A percentile compares a stretch with the other conserved stretches of the same genome.
Conservation (phyloP, 2,888 invertebrate genomes). For the Amorpha juglandis region DNA sequence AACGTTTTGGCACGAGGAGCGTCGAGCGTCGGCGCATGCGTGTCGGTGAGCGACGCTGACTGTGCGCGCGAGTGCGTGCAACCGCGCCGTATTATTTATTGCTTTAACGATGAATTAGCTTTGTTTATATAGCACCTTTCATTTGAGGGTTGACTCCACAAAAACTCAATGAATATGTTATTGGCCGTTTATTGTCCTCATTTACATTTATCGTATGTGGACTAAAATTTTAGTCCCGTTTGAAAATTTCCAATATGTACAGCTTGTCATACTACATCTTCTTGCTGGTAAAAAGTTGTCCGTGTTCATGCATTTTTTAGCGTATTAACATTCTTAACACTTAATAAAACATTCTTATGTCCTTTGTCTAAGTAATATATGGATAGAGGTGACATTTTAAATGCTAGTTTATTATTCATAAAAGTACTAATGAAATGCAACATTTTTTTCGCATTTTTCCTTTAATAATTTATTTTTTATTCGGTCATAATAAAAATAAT, state of each 20-base stretch:
- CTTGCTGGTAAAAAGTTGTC: neutral
- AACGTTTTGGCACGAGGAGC: constrained; percentile 72
- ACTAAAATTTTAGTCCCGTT: constrained; percentile 39
- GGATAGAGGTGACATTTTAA: constrained; percentile 10
- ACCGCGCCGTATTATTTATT: constrained; percentile 73
- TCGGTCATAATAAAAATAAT: neutral
- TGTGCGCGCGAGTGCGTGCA: constrained; percentile 79
- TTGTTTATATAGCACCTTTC: constrained; percentile 67
- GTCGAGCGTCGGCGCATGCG: constrained; percentile 62
- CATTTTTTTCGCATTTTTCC: neutral
- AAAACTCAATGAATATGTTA: constrained; percentile 72
- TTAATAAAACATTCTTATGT: constrained; percentile 14
- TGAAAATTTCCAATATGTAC: constrained; percentile 11
- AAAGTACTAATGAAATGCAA: constrained; percentile 12
- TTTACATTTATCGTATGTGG: constrained; percentile 55
- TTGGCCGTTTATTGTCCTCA: constrained; percentile 54
- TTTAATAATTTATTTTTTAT: neutral
- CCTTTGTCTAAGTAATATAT: constrained; percentile 3
- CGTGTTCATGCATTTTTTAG: neutral
- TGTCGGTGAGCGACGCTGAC: constrained; percentile 62
- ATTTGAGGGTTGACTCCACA: constrained; percentile 62
- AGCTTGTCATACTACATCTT: constrained; percentile 9
- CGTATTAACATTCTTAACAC: constrained; percentile 3
- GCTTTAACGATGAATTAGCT: constrained; percentile 68
- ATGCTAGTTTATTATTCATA: neutral